These are phyloP conservation scores for Xestia rhomboidea DNA, from an alignment of 2,888 invertebrate species.

Conservation along the genomic window DNA sequence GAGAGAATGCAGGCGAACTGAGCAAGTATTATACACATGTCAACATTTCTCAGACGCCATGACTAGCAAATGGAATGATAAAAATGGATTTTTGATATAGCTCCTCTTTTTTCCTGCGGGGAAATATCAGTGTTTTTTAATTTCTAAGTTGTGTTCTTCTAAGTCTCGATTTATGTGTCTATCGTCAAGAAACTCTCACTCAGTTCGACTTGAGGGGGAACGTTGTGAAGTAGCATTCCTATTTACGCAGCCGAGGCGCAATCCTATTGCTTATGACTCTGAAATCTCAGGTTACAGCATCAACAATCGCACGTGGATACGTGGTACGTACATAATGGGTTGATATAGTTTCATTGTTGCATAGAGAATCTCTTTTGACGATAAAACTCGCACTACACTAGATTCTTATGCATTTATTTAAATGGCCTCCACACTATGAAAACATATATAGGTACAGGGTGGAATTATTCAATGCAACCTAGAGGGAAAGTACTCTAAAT, in stretches of 20 bases:
- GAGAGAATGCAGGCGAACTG: not conserved
- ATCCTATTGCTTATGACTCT: not conserved
- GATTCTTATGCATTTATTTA: not conserved
- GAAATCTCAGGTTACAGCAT: constrained; percentile 39
- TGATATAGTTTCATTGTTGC: constrained; percentile 9
- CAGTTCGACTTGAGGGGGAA: not conserved
- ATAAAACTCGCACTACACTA: not conserved
- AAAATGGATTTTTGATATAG: not conserved
- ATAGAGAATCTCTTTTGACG: not conserved
- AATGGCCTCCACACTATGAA: not conserved
- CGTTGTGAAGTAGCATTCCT: not conserved
- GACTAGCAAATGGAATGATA: not conserved
- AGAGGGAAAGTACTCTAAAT: no score
- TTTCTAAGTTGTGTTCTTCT: not conserved
- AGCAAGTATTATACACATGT: not conserved
- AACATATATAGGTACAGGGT: not conserved
- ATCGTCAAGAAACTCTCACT: not conserved
- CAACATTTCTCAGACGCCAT: not conserved
- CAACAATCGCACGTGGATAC: constrained; percentile 46
- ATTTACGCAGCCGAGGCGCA: constrained; percentile 12
- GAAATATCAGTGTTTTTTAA: not conserved
- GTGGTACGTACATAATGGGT: not conserved
- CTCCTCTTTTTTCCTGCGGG: not conserved
- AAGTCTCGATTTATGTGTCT: not conserved
- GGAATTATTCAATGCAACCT: no score